Conservation (phyloP, 2,113 vertebrate genomes). For the Cariama cristata region DNA sequence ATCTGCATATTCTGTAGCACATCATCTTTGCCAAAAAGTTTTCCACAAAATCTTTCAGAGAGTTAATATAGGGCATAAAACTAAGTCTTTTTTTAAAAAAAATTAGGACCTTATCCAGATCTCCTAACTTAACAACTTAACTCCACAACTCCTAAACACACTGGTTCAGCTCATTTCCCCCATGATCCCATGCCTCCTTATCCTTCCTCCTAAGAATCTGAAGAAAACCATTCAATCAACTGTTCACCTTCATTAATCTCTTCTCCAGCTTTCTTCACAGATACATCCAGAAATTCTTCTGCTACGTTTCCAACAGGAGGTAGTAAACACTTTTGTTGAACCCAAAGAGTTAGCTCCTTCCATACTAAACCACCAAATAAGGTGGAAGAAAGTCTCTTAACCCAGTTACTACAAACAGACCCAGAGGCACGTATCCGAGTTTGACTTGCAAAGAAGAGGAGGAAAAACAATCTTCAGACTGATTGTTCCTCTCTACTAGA, state of each 20-base stretch:
- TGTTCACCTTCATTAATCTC: background rate
- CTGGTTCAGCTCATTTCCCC: background rate
- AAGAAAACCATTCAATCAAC: background rate
- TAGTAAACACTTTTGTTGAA: background rate
- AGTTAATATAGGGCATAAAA: background rate
- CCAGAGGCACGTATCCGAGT: background rate
- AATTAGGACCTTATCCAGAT: background rate
- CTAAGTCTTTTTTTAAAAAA: background rate
- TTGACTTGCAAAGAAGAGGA: constrained; percentile 33
- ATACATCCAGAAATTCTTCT: background rate
- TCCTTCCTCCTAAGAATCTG: background rate
- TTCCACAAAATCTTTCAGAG: background rate
- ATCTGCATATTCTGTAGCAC: background rate
- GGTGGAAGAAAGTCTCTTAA: background rate
- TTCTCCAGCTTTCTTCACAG: background rate
- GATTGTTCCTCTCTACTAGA: background rate
- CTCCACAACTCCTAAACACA: background rate
- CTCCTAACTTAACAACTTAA: background rate
- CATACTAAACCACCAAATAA: background rate
- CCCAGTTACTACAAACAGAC: background rate
- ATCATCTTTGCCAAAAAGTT: background rate
- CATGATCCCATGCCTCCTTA: background rate
- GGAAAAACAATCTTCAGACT: background rate
- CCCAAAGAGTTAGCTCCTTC: background rate
- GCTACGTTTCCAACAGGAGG: background rate